A percentile compares a stretch with the other conserved stretches of the same genome.
Evolutionary conservation across 2,113 vertebrate species (phyloP).

Genomic region (Dasyurus viverrinus): DNA sequence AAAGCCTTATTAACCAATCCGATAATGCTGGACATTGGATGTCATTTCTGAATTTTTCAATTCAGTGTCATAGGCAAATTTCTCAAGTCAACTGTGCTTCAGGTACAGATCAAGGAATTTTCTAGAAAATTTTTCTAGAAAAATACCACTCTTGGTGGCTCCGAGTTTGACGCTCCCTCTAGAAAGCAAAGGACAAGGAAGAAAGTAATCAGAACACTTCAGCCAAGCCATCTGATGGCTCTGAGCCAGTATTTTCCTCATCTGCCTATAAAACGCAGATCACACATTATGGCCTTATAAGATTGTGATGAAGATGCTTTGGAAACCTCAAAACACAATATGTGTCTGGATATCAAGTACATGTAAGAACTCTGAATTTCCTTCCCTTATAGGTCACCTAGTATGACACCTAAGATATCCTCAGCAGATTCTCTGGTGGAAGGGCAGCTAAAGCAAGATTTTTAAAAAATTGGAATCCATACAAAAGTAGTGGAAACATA

Average conservation of each 20-base stretch:
- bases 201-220: not conserved
- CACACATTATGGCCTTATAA: not conserved
- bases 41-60: not conserved
- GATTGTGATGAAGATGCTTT: not conserved
- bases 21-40: not conserved
- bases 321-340: not conserved
- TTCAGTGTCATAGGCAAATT: not conserved
- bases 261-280: not conserved
- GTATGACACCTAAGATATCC: not conserved
- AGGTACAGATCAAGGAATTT: not conserved
- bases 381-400: not conserved
- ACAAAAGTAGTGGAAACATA: constrained; percentile 16
- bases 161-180: not conserved
- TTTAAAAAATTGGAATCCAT: not conserved
- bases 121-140: not conserved
- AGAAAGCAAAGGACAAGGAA: not conserved
- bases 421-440: not conserved
- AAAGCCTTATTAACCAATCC: not conserved
- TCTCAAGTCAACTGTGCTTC: not conserved
- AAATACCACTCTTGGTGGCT: not conserved
- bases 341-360: not conserved
- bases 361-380: not conserved
- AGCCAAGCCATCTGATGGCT: not conserved
- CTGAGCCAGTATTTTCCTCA: not conserved
- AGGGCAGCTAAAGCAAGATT: not conserved